Base-by-base conservation (phyloP, 2,888 invertebrate genomes). In the Pharmacophagus antenor region DNA sequence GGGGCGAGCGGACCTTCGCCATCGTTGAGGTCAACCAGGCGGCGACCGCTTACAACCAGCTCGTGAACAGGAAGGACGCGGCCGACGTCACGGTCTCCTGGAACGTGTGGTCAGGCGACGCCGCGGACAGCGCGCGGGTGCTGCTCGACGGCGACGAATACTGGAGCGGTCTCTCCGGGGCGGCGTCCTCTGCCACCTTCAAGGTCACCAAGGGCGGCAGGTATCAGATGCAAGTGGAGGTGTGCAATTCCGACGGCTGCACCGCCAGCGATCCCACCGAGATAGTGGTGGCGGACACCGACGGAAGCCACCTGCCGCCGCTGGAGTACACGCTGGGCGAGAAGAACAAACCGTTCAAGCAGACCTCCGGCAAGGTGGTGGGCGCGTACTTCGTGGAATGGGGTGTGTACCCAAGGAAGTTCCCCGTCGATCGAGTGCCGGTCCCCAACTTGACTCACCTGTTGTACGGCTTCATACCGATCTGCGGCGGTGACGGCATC, bases 311-410 rank as follows among this genome's bases (percentile, higher is more conserved):
- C 65, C 71, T 90, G 52, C 87, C 88, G 1, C 90, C 90, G 0
- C 67, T 90, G 22, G 83, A 87, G 5, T 88, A 76, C 65, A 70
- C 74, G 2, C 76, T 88, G 50, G 85, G 80, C 47, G 90, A 90
- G 58, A 87, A 75, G 67, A 88, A 90, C 64, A 90, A 90, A 62
- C 85, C 81, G 0, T 90, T 85, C 70, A 90, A 88, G 67, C 90
- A 90, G 67, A 88, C 87, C 8, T 88, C 90, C 42, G 89, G 89
- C 10, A 90, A 90, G 69, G 89, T 90, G 1, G 74, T 89, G 3
- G 90, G 87, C 22, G 90, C 80, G 1, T 90, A 90, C 69, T 90
- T 90, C 59, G 89, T 89, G 0, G 90, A 90, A 73, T 90, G 90
- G 90, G 90, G 90, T 22, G 90, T 90, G 3, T 90, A 90, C 63